Conservation (phyloP, 1,140 invertebrate species). For the Neoseiulus cucumeris region DNA sequence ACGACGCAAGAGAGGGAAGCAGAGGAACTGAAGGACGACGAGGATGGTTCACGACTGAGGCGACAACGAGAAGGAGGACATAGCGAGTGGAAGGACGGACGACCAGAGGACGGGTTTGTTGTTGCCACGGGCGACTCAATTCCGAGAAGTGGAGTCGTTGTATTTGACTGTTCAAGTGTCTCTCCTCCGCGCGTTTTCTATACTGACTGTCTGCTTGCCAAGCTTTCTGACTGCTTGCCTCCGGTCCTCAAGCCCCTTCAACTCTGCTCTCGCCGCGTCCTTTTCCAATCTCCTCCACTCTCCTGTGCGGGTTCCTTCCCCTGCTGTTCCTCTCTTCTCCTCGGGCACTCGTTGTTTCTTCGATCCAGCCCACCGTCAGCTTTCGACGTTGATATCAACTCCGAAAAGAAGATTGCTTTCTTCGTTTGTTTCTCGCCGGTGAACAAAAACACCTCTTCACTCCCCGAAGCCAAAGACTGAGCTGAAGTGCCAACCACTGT, state of each 20-base stretch:
- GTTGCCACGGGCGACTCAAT: not conserved
- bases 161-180: conserved; percentile 5
- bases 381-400: too few species aligned
- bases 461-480: too few species aligned
- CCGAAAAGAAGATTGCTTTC: too few species aligned
- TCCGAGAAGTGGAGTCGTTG: conserved; percentile 3
- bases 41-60: not conserved
- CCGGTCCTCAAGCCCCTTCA: not conserved
- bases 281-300: not conserved
- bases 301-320: not conserved
- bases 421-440: too few species aligned
- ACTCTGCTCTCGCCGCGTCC: not conserved
- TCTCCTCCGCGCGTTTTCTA: not conserved
- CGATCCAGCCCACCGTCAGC: too few species aligned
- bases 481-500: too few species aligned
- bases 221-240: not conserved
- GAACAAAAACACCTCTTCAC: too few species aligned
- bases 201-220: not conserved
- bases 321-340: too few species aligned
- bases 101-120: not conserved
- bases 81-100: too few species aligned
- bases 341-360: too few species aligned
- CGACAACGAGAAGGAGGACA: not conserved
- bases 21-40: not conserved
- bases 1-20: too few species aligned